Evolutionary conservation across 2,888 invertebrate species (phyloP).

Genomic region (Vanessa cardui): DNA sequence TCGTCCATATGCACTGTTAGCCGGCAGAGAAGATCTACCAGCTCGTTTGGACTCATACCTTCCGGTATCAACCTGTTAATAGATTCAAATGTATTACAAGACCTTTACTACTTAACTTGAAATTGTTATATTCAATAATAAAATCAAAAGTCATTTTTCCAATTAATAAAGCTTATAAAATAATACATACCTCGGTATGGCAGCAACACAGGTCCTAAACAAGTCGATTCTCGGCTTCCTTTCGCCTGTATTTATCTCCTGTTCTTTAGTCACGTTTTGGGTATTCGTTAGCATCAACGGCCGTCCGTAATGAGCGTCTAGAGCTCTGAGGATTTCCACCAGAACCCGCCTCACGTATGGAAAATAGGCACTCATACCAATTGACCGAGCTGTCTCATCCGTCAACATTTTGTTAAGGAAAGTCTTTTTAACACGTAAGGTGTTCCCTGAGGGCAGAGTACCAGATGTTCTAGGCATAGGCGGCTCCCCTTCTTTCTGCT

Average conservation of each 20-base stretch:
- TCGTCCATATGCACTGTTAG: conserved; percentile 99
- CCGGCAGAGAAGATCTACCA: conserved; percentile 96
- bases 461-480: conserved; percentile 99
- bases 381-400: conserved; percentile 97
- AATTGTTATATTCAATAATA: too few species aligned
- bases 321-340: conserved; percentile 95
- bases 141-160: too few species aligned
- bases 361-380: conserved; percentile 98
- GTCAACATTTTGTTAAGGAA: conserved; percentile 98
- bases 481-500: conserved; percentile 99
- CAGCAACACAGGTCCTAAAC: conserved; percentile 98
- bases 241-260: conserved; percentile 96
- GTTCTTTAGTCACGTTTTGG: conserved; percentile 97
- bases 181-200: conserved; percentile 88
- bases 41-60: conserved; percentile 96
- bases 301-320: conserved; percentile 98
- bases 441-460: conserved; percentile 97
- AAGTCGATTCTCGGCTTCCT: conserved; percentile 98
- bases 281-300: conserved; percentile 98
- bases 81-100: neutral
- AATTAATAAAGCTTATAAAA: neutral
- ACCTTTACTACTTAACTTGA: too few species aligned
- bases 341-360: conserved; percentile 97
- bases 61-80: conserved; percentile 94
- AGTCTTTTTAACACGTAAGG: conserved; percentile 96